phyloP scores from a whole-genome alignment of 2,113 vertebrate species.

The Albula glossodonta region DNA sequence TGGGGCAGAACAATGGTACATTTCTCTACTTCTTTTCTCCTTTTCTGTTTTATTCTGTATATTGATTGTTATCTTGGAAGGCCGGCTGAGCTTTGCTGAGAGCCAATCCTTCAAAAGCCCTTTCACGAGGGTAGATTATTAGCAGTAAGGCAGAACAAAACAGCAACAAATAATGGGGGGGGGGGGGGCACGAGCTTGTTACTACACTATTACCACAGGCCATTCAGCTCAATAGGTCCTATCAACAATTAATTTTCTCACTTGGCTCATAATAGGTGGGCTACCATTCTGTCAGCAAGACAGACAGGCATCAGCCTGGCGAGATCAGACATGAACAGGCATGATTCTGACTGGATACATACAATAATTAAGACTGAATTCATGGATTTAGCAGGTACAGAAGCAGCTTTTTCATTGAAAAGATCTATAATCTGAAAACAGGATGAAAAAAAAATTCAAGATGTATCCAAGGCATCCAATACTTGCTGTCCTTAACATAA shows the following conservation, averaged over 20 bases:
- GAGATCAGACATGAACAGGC: background rate
- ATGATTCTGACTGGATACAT: background rate
- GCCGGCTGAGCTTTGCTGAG: conserved; percentile 25
- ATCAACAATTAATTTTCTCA: too few species aligned
- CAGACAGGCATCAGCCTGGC: background rate
- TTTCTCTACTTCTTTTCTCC: conserved; percentile 8
- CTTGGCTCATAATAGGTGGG: background rate
- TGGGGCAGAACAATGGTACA: conserved; percentile 26
- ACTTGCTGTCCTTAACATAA: background rate
- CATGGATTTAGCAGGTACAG: background rate
- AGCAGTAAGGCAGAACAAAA: conserved; percentile 41
- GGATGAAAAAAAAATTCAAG: background rate
- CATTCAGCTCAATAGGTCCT: background rate
- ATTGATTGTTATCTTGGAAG: conserved; percentile 25
- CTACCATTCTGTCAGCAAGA: background rate
- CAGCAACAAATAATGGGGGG: conserved; percentile 35
- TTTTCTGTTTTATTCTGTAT: conserved; percentile 21
- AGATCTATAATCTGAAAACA: background rate
- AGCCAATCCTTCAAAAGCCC: conserved; percentile 49
- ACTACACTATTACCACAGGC: background rate
- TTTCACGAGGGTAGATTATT: conserved; percentile 56
- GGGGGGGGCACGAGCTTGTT: background rate
- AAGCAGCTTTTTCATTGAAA: background rate
- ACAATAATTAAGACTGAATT: background rate
- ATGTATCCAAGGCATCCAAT: too few species aligned